A percentile compares a stretch with the other conserved stretches of the same genome.
Conservation (phyloP, 2,113 vertebrate species). For the Dipodomys merriami region DNA sequence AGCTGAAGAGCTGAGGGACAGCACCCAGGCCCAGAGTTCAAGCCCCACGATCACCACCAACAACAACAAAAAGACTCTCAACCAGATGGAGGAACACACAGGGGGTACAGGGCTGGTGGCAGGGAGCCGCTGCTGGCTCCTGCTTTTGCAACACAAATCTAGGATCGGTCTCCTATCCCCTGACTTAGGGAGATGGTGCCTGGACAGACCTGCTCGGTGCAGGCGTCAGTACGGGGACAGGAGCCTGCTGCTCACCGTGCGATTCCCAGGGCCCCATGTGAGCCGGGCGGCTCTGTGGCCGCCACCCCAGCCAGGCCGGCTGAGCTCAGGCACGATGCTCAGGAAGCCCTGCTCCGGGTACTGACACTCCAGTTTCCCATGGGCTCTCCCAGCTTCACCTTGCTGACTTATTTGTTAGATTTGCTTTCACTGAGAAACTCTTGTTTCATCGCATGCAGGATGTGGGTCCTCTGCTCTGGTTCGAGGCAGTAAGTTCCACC, state of each 20-base stretch:
- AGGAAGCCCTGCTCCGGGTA: no score
- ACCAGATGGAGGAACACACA: no score
- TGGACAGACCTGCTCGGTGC: neutral
- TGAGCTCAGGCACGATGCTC: neutral
- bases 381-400: no score
- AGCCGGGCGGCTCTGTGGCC: neutral
- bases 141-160: neutral
- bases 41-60: no score
- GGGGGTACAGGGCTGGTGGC: no score
- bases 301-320: neutral
- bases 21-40: no score
- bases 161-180: neutral
- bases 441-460: neutral
- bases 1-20: no score
- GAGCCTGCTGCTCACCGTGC: neutral
- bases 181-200: no score
- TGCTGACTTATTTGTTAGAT: neutral
- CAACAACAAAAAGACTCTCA: neutral
- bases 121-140: neutral
- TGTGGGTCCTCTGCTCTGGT: neutral
- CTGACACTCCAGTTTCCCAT: neutral
- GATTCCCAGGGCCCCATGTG: neutral
- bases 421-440: neutral
- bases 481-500: no score
- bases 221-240: neutral